Evolutionary conservation across 2,888 invertebrate species (phyloP).

Genomic region (Julus scandinavius): DNA sequence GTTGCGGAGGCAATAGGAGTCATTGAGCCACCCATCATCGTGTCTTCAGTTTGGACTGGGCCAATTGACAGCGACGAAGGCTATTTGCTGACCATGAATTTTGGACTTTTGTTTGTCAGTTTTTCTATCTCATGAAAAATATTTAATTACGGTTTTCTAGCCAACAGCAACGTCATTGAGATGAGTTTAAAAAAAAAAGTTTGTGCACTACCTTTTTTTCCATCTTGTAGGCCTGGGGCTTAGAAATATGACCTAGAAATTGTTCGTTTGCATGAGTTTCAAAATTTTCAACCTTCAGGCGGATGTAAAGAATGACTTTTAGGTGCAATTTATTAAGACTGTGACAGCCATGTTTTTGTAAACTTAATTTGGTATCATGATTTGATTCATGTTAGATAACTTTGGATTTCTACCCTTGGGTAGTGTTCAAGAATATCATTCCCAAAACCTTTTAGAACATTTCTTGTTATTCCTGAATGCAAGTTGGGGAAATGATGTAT

Average conservation of each 20-base stretch:
- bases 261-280: not conserved
- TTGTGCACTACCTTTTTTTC: not conserved
- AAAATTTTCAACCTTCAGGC: not conserved
- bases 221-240: not conserved
- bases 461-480: no score
- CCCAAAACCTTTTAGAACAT: no score
- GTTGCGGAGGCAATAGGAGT: slow-evolving; percentile 19
- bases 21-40: slow-evolving; percentile 38
- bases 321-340: not conserved
- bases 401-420: no score
- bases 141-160: slow-evolving; percentile 12
- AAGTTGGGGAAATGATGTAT: no score
- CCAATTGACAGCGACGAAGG: not conserved
- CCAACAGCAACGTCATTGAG: not conserved
- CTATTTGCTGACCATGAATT: slow-evolving; percentile 1
- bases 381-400: no score
- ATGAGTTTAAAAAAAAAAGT: not conserved
- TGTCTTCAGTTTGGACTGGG: slow-evolving; percentile 6
- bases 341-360: not conserved
- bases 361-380: no score
- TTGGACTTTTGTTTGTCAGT: slow-evolving; percentile 1
- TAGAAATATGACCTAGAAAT: not conserved
- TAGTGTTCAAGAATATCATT: no score
- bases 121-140: not conserved
- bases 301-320: not conserved